Percentiles rank a stretch among this genome's conserved stretches.
phyloP scores from a whole-genome alignment of 2,113 vertebrate genomes.

The Aleadryas rufinucha region DNA sequence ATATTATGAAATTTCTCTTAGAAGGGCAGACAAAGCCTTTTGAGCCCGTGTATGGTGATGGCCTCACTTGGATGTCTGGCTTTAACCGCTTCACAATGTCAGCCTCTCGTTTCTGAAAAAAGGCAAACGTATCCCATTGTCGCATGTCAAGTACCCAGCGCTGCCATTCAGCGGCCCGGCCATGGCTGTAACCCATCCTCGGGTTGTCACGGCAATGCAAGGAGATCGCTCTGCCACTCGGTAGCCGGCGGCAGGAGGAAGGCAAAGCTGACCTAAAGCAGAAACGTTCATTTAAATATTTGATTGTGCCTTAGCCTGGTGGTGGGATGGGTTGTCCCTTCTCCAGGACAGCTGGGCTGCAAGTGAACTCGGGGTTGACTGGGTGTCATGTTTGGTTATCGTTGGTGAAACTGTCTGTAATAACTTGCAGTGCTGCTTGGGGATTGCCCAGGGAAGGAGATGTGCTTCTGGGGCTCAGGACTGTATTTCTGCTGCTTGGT shows the following conservation, averaged over 20 bases:
- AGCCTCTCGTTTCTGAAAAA: slow-evolving; percentile 37
- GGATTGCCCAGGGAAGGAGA: not conserved
- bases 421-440: accelerated
- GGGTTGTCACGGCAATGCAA: slow-evolving; percentile 42
- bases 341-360: not conserved
- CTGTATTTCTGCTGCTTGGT: not conserved
- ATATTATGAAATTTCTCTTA: slow-evolving; percentile 68
- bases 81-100: slow-evolving; percentile 58
- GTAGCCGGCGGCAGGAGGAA: not conserved
- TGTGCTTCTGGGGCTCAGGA: accelerated
- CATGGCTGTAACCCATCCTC: slow-evolving; percentile 17
- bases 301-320: not conserved
- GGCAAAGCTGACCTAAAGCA: not conserved
- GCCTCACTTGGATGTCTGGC: slow-evolving; percentile 59
- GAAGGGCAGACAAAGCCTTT: slow-evolving; percentile 69
- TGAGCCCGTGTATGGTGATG: slow-evolving; percentile 51
- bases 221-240: slow-evolving; percentile 2
- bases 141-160: slow-evolving; percentile 46
- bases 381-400: not conserved
- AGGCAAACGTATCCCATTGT: slow-evolving; percentile 58
- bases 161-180: slow-evolving; percentile 22
- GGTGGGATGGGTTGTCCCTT: not conserved
- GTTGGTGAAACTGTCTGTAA: not conserved
- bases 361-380: not conserved
- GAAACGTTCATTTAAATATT: slow-evolving; percentile 29